Evolutionary conservation across 2,888 invertebrate genomes (phyloP), one percentile per base, ranked within the genome.

Genomic region (Agelastica alni): DNA sequence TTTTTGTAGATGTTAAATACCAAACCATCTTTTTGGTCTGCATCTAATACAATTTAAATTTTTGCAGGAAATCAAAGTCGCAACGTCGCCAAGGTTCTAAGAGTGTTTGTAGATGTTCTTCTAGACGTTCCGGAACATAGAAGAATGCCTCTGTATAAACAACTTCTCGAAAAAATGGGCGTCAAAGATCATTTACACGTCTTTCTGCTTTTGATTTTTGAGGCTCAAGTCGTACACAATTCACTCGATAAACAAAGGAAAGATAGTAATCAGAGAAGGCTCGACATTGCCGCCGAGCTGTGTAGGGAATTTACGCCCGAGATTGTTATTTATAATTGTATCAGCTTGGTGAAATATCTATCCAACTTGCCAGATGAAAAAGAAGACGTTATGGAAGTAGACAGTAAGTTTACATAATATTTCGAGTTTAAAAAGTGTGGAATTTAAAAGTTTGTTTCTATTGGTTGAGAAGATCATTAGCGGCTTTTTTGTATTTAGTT

Each of bases 51-150:
- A n/a, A n/a, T n/a, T n/a, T n/a, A n/a, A n/a, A n/a, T 20, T 14
- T 9, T 34, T 34, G 12, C 30, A 48, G 48, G 16, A 7, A 16
- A 18, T 6, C 48, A 60, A 2, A 30, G 41, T 2, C 73, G 77
- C 17, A 77, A 78, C 37, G 74, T 81, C 2, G 72, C 78, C 1
- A 84, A 86, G 1, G 85, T 95, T 10, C 78, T 95, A 13, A 84
- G 93, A 37, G 91, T 96, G 37, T 98, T 99, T 74, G 91, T 95
- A 0, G 91, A 92, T 68, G 93, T 93, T 0, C 83, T 96, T 36
- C 80, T 91, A 0, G 93, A 98, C 75, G 92, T 99, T 10, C 97
- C 98, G 0, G 91, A 92, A 66, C 98, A 99, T 75, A 83, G 98
- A 36, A 81, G 95, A 49, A 77, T 88, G 49, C 88, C 91, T 0